Base-by-base conservation (phyloP, 1,140 invertebrate species). In the Calliopsis andreniformis region DNA sequence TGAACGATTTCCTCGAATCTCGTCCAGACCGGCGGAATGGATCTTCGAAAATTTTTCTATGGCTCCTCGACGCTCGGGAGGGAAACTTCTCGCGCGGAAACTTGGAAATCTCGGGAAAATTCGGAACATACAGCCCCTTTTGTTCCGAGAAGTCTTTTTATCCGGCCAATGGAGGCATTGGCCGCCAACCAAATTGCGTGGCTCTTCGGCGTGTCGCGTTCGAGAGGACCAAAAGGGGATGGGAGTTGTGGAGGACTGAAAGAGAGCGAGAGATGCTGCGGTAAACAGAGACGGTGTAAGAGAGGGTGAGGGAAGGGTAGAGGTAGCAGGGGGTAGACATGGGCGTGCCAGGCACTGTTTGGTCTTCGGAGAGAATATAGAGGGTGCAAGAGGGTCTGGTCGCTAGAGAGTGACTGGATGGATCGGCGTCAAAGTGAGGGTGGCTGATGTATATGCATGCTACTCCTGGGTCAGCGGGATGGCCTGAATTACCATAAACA, bases 401-500 rank as follows among this genome's bases (percentile, higher is more conserved):
- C 20, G 58, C 51, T 16, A 39, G 61, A 59, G 76, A 73, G 61
- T 35, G 76, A 59, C 77, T 68, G 82, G 80, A 79, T 67, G 62
- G 80, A 83, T 84, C 77, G 79, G 81, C 86, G 82, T 88, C 87
- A 87, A 87, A 88, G 86, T 77, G 82, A 82, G 79, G 82, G 72
- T 78, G 66, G 63, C 79, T 83, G 85, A 88, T 88, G 87, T 88
- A 88, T 88, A 88, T 88, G 87, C 86, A 88, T 88, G 85, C 77
- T 85, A 79, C 85, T 83, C 81, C 55, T 62, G 79, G 87, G 83
- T 87, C 85, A 87, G 62, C 79, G 81, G 85, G 76, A 86, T 86
- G 83, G 80, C 84, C 66, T 25, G 78, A 87, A 88, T 88, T 87
- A 88, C 86, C 87, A 88, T 88, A 87, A 88, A 87, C 86, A 87